These are phyloP conservation scores for Malurus cyaneus DNA, from an alignment of 2,113 vertebrate species.

Conservation along the genomic window DNA sequence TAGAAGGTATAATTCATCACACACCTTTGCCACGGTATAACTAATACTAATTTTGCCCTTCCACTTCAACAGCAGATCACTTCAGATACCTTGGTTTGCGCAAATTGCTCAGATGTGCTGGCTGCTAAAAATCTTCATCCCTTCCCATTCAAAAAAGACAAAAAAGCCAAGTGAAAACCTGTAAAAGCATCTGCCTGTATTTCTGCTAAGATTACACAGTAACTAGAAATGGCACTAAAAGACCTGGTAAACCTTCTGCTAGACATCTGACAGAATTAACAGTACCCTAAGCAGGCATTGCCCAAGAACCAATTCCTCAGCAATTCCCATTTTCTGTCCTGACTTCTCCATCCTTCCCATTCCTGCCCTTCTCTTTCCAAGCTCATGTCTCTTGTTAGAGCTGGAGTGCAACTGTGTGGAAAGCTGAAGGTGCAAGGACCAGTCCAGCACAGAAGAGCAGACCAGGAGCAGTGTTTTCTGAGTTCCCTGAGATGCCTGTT, in stretches of 20 bases:
- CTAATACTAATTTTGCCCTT: slow-evolving; percentile 75
- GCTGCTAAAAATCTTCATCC: not conserved
- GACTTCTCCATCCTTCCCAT: not conserved
- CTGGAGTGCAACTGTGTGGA: not conserved
- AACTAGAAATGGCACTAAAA: not conserved
- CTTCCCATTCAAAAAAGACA: not conserved
- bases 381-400: not conserved
- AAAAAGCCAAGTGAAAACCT: not conserved
- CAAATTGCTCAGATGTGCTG: not conserved
- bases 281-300: not conserved
- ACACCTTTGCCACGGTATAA: slow-evolving; percentile 72
- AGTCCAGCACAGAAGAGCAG: not conserved
- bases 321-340: not conserved
- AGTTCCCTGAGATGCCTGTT: too few species aligned
- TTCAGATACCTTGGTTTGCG: not conserved
- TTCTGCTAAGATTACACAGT: not conserved
- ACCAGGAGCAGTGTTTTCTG: not conserved
- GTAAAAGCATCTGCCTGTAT: not conserved
- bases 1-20: slow-evolving; percentile 79
- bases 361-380: not conserved
- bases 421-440: not conserved
- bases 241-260: not conserved
- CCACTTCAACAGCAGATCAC: not conserved
- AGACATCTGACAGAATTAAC: not conserved
- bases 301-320: not conserved